Evolutionary conservation across 2,113 vertebrate species (phyloP).

Genomic region (Bettongia penicillata): DNA sequence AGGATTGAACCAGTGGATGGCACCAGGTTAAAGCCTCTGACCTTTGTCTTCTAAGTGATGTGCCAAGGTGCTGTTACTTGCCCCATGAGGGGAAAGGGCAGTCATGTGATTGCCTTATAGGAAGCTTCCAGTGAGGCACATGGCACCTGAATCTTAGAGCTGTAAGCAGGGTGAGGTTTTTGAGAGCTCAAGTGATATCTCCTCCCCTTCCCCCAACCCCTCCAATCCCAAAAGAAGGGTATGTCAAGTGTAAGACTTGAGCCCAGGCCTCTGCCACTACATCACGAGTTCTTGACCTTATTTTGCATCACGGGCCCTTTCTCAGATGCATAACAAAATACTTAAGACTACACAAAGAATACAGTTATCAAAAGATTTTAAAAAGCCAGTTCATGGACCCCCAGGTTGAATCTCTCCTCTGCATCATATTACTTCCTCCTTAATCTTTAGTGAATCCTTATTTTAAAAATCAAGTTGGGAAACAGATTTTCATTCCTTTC

Average conservation of each 20-base stretch:
- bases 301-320: not conserved
- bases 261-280: not conserved
- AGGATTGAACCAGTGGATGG: not conserved
- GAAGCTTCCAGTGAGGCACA: too few relatives aligned
- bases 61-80: not conserved
- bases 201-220: too few relatives aligned
- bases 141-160: not conserved
- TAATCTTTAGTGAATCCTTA: not conserved
- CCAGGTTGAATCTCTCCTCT: not conserved
- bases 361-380: not conserved
- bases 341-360: not conserved
- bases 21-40: too few relatives aligned
- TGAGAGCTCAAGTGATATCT: too few relatives aligned
- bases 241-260: not conserved
- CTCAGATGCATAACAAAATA: not conserved
- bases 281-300: not conserved
- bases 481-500: not conserved
- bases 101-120: not conserved
- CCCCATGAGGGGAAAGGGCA: too few relatives aligned
- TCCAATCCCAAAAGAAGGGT: not conserved
- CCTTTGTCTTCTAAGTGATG: too few relatives aligned
- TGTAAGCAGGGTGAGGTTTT: not conserved
- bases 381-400: not conserved
- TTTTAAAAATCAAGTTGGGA: not conserved
- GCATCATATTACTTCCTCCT: not conserved